Conservation (phyloP, 2,113 vertebrate species). For the Callipepla californica region DNA sequence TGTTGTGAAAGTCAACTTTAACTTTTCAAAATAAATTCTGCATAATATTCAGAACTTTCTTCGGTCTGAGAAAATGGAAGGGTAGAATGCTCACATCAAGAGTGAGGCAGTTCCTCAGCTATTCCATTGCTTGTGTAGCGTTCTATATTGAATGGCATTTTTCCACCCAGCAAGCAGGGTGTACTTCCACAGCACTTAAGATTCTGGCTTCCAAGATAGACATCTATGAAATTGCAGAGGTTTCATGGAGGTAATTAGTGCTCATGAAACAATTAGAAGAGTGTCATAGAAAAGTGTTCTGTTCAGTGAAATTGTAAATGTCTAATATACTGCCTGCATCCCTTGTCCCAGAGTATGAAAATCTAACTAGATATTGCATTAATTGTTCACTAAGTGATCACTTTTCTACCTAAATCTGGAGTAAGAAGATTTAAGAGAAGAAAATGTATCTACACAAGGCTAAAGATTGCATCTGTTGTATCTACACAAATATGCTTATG, state of each 20-base stretch:
- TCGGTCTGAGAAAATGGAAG: not conserved
- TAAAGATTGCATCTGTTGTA: not conserved
- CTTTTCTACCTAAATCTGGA: not conserved
- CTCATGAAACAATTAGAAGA: not conserved
- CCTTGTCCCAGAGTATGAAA: not conserved
- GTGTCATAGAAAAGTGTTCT: not conserved
- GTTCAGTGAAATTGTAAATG: not conserved
- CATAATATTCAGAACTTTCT: not conserved
- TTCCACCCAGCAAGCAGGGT: not conserved
- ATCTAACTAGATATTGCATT: not conserved
- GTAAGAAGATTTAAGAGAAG: not conserved
- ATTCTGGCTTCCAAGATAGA: not conserved
- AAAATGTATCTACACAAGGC: not conserved
- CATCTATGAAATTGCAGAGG: not conserved
- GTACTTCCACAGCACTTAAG: fast-evolving
- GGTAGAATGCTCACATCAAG: not conserved
- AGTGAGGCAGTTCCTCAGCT: not conserved
- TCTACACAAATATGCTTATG: not conserved
- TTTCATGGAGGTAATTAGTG: constrained; percentile 12
- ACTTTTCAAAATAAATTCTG: not conserved
- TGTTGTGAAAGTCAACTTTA: not conserved
- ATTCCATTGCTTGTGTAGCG: not conserved
- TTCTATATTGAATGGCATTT: not conserved
- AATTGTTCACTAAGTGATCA: not conserved
- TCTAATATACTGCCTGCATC: not conserved